Base-by-base conservation (phyloP, 2,797 vertebrate genomes). In the Podarcis lilfordi region DNA sequence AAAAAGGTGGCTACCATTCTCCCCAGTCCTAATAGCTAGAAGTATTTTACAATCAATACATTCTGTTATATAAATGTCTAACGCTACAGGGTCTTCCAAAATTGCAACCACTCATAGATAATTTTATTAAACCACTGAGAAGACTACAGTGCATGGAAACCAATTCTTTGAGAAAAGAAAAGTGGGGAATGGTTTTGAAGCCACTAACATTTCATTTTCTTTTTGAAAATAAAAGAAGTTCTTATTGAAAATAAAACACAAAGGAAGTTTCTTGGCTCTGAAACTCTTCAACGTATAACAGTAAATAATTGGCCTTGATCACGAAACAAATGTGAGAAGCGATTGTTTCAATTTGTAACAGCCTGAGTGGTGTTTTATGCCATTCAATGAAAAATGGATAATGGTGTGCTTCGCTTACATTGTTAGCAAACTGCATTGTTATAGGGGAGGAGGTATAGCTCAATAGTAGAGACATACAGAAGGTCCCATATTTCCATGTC, bases 11-110 rank as follows among this genome's bases (percentile, higher is more conserved):
- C 90, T 94, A 91, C 68, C 37, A 81, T 88, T 90, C 9, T 40
- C 82, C 85, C 92, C 45, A 87, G 68, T 27, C 7, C 82, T 93
- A 72, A 91, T 91, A 93, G 35, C 59, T 61, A 82, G 61, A 69
- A 89, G 90, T 75, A 87, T 91, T 96, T 85, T 85, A 80, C n/a
- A 92, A 91, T 95, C 93, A 89, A 71, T 93, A 89, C 61, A 86
- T 35, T 79, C 61, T 85, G 90, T 95, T 93, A 87, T 93, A 89
- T 83, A 87, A 84, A 86, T 93, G 85, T 93, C 89, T 86, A 94
- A 89, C n/a, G 88, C 94, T 91, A 92, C 75, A 88, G 69, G 50
- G 37, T 86, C 64, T 91, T 89, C 77, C 82, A 94, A 88, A 95
- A 91, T 91, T 82, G 77, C 92, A 94, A 89, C 87, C 88, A 88